Evolutionary conservation across 2,113 vertebrate genomes (phyloP).

Genomic region (Holacanthus passer): DNA sequence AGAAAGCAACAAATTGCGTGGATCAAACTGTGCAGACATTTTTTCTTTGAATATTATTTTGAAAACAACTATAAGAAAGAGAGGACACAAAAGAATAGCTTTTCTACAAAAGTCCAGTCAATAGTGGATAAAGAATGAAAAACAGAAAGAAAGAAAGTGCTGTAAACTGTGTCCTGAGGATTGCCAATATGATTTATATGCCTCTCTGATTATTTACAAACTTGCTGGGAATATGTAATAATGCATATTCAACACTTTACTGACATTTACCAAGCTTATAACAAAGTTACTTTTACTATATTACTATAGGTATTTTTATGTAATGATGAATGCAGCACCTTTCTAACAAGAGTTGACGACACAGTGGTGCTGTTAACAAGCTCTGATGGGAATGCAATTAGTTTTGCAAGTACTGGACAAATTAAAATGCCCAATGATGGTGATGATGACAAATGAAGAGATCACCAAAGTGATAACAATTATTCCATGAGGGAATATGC

Average conservation of each 20-base stretch:
- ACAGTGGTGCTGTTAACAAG: no score
- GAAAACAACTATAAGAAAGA: no score
- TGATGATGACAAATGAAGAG: no score
- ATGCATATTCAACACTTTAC: background rate
- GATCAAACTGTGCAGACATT: background rate
- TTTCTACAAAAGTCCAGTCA: background rate
- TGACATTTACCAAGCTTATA: background rate
- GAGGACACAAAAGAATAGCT: background rate
- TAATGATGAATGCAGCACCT: background rate
- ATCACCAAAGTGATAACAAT: no score
- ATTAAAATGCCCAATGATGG: background rate
- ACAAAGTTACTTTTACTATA: background rate
- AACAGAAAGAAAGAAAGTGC: background rate
- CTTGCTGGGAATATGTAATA: background rate
- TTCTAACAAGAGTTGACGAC: no score
- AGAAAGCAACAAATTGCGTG: background rate
- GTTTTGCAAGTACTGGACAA: background rate
- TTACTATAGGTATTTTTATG: conserved; percentile 1
- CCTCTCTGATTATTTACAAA: background rate
- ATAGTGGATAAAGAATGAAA: background rate
- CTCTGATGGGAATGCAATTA: background rate
- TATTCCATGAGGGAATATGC: no score
- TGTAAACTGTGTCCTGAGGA: background rate
- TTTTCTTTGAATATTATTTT: background rate
- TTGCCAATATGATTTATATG: background rate